Conservation (phyloP, 2,113 vertebrate genomes). For the Petaurus breviceps region DNA sequence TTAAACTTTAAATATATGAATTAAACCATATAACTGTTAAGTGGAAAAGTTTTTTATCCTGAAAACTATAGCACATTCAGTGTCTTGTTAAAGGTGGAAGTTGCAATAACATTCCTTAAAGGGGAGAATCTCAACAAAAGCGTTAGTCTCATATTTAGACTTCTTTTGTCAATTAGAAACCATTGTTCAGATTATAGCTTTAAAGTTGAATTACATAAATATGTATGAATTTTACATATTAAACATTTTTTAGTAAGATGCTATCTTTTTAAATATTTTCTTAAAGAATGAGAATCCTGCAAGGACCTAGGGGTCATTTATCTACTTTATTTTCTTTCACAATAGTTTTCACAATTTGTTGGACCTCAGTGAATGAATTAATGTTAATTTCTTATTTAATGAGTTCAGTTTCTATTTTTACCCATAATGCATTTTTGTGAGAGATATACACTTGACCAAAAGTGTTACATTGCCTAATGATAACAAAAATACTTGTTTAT, state of each 20-base stretch:
- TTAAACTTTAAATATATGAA: constrained; percentile 29
- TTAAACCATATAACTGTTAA: background rate
- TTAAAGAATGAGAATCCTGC: background rate
- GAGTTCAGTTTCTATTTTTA: background rate
- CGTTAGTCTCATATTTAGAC: background rate
- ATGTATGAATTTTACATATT: background rate
- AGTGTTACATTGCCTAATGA: background rate
- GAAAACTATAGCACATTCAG: background rate
- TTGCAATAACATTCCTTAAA: background rate
- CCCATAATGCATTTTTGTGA: background rate
- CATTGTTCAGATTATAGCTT: background rate
- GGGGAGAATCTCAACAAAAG: background rate
- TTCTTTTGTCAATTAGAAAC: background rate
- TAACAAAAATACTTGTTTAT: background rate
- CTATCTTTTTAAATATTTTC: background rate
- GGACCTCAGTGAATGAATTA: background rate
- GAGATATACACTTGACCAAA: background rate
- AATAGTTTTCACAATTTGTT: background rate
- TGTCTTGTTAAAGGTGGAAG: background rate
- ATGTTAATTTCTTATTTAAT: background rate
- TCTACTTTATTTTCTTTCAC: background rate
- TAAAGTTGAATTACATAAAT: background rate
- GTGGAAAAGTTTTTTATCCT: background rate
- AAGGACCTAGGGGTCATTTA: background rate
- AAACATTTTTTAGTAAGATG: background rate